These are phyloP conservation scores for Lasioglossum vierecki DNA, from an alignment of 2,888 invertebrate genomes.

Conservation along the genomic window DNA sequence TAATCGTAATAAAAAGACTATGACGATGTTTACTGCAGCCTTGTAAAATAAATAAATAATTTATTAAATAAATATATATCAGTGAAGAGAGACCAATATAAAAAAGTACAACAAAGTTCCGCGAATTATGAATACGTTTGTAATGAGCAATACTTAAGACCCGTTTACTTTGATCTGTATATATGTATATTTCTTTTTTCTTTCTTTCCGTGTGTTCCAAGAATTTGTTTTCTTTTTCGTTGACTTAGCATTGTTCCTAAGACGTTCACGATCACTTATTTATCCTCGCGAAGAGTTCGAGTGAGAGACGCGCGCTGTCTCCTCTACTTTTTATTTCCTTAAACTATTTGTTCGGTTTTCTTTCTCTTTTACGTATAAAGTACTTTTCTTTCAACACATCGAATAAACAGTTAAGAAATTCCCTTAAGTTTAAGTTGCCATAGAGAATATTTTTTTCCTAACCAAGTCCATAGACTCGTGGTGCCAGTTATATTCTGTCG, in stretches of 20 bases:
- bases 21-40: constrained; percentile 17
- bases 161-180: constrained; percentile 34
- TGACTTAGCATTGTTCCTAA: constrained; percentile 16
- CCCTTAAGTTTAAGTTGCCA: constrained; percentile 66
- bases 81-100: constrained; percentile 25
- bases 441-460: constrained; percentile 76
- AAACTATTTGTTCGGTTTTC: constrained; percentile 5
- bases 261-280: constrained; percentile 13
- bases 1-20: constrained; percentile 27
- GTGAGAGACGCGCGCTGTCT: constrained; percentile 25
- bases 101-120: constrained; percentile 48
- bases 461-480: constrained; percentile 75
- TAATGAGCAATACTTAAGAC: constrained; percentile 45
- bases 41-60: constrained; percentile 53
- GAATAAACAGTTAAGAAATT: constrained; percentile 51
- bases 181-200: neutral
- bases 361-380: constrained; percentile 10
- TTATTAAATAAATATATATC: constrained; percentile 54
- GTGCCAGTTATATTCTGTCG: constrained; percentile 69
- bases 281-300: constrained; percentile 22
- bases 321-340: constrained; percentile 11
- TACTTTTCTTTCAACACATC: constrained; percentile 41
- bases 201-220: neutral
- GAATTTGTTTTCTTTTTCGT: constrained; percentile 14
- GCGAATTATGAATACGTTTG: constrained; percentile 30